Conservation (phyloP, 2,888 invertebrate genomes). For the Drosophila bunnanda region DNA sequence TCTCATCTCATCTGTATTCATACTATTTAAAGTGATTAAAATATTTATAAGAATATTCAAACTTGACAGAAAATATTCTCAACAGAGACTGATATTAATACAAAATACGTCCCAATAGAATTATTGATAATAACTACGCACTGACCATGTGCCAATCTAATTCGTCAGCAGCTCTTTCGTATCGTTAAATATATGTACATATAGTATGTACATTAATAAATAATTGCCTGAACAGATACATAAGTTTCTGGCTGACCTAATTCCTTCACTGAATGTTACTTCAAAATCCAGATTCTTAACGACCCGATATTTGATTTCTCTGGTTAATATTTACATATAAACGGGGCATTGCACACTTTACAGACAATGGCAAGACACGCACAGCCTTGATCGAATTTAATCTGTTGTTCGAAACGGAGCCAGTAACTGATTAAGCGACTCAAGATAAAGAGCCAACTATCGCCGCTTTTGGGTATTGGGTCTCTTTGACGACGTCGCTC, state of each 20-base stretch:
- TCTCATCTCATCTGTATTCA: not conserved
- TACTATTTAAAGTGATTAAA: too few relatives aligned
- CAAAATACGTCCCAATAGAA: not conserved
- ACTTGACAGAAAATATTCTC: too few relatives aligned
- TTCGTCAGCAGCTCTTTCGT: not conserved
- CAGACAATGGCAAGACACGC: constrained; percentile 5
- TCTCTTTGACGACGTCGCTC: constrained; percentile 6
- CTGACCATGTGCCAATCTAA: not conserved
- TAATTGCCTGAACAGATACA: not conserved
- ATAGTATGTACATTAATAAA: too few relatives aligned
- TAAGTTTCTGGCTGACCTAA: not conserved
- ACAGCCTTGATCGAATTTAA: constrained; percentile 64
- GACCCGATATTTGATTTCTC: not conserved
- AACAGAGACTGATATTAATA: constrained; percentile 1
- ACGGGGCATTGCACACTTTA: not conserved
- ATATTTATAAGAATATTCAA: not conserved
- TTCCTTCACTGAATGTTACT: not conserved
- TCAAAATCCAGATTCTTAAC: not conserved
- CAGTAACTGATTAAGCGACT: constrained; percentile 58
- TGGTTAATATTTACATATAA: too few relatives aligned
- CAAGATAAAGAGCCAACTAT: constrained; percentile 35
- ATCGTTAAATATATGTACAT: too few relatives aligned
- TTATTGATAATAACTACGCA: not conserved
- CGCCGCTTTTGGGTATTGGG: constrained; percentile 28
- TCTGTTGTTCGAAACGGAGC: constrained; percentile 43